Evolutionary conservation across 2,797 vertebrate species (phyloP).

Genomic region (Melanotaenia trifasciata): DNA sequence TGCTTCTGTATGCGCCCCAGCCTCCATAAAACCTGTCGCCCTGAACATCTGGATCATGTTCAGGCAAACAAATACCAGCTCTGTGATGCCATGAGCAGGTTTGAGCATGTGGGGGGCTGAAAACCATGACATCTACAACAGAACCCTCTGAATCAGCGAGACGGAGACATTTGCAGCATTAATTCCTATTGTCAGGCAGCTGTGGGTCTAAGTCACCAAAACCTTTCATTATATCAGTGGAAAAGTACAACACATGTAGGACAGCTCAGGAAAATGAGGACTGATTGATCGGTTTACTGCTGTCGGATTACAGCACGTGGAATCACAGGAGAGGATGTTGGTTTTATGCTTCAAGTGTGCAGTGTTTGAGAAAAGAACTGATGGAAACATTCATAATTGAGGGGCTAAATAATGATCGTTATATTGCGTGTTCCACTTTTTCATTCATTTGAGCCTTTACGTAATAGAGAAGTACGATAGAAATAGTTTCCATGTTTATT

Average conservation of each 20-base stretch:
- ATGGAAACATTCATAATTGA: not conserved
- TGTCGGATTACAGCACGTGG: constrained; percentile 8
- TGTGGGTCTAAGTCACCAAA: constrained; percentile 14
- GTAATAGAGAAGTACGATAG: not conserved
- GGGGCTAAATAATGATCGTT: not conserved
- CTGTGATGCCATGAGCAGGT: constrained; percentile 66
- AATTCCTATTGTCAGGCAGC: constrained; percentile 32
- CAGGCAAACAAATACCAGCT: constrained; percentile 57
- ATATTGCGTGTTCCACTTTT: not conserved
- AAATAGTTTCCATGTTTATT: not conserved
- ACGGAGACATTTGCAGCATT: constrained; percentile 23
- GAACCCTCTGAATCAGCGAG: constrained; percentile 51
- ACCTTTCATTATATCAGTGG: constrained; percentile 23
- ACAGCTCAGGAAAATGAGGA: constrained; percentile 5
- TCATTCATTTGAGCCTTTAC: not conserved
- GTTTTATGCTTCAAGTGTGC: not conserved
- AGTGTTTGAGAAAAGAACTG: not conserved
- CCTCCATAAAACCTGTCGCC: not conserved
- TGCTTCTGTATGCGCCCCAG: not conserved
- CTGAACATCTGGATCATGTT: constrained; percentile 32
- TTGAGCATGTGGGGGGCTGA: constrained; percentile 51
- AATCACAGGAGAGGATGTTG: not conserved
- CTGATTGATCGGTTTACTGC: constrained; percentile 6
- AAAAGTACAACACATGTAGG: constrained; percentile 24
- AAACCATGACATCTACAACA: constrained; percentile 35